Percentiles rank a stretch among this genome's conserved stretches.
These are phyloP conservation scores for Poecile atricapillus DNA, from an alignment of 2,113 vertebrate species.

Conservation along the genomic window DNA sequence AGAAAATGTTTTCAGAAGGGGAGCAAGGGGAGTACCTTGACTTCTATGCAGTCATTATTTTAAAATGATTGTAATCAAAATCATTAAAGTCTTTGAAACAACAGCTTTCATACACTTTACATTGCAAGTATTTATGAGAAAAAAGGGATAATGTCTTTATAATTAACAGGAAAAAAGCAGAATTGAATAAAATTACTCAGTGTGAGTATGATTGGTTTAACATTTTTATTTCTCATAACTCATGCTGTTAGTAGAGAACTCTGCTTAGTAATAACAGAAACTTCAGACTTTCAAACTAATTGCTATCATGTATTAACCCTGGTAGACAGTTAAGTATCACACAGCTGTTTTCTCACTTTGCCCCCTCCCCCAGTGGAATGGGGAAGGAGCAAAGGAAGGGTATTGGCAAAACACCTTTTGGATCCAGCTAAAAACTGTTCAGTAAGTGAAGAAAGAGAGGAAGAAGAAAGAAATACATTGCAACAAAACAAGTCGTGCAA, in stretches of 20 bases:
- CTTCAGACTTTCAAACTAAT: neutral
- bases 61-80: neutral
- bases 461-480: neutral
- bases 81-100: neutral
- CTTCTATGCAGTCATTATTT: neutral
- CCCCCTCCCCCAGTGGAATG: fast-evolving
- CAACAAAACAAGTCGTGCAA: neutral
- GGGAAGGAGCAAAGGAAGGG: neutral
- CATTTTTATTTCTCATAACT: neutral
- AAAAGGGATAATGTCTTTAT: neutral
- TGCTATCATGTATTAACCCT: neutral
- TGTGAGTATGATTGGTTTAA: neutral
- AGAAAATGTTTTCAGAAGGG: neutral
- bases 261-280: neutral
- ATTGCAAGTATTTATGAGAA: neutral
- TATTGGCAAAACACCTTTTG: neutral
- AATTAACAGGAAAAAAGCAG: neutral
- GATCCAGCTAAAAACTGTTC: neutral
- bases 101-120: neutral
- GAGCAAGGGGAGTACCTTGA: neutral
- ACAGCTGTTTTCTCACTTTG: fast-evolving
- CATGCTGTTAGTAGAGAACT: neutral
- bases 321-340: neutral
- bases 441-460: neutral
- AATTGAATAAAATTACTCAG: neutral